Evolutionary conservation across 2,113 vertebrate species (phyloP), one percentile per base, ranked within the genome.

Genomic region (Podiceps cristatus): DNA sequence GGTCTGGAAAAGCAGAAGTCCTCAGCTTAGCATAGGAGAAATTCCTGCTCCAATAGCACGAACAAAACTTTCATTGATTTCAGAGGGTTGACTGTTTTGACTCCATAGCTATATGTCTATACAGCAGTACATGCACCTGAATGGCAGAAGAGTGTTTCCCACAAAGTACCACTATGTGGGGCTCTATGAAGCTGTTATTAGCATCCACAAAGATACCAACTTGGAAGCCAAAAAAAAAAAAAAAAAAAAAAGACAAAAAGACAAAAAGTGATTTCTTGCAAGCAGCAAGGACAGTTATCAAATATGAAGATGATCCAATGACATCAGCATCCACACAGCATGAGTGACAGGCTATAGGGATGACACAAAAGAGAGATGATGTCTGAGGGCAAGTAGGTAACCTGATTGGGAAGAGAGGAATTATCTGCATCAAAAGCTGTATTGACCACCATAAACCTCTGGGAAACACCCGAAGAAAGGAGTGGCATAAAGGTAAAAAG

Each of bases 71-170:
- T 28, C 6, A 27, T 29, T 76, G 27, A 52, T 28, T 84, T 80
- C 44, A 49, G 29, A 76, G 37, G 6, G 2, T 5, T 64, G 29
- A 37, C 8, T 55, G 11, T 49, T 49, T 90, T 90, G 62, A 53
- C 25, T 49, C 37, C 5, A 14, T 3, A 78, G n/a, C 10, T 60
- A 2, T 33, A 7, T 2, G 8, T 27, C 37, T 56, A 4, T 25
- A 10, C 6, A 68, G n/a, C 8, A 56, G 5, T 3, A 29, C 6
- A 7, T 1, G 2, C 9, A 35, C 10, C 19, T 49, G 53, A 63
- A 75, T 25, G 13, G 4, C 42, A 67, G 13, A 77, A 12, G 33
- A 66, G 11, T 49, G 4, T 13, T 90, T 64, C 67, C 56, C n/a
- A 44, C 29, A 53, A 86, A 5, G 18, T 44, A 40, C 45, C 18